Conservation (phyloP, 2,113 vertebrate genomes). For the Lethenteron camtschaticum region DNA sequence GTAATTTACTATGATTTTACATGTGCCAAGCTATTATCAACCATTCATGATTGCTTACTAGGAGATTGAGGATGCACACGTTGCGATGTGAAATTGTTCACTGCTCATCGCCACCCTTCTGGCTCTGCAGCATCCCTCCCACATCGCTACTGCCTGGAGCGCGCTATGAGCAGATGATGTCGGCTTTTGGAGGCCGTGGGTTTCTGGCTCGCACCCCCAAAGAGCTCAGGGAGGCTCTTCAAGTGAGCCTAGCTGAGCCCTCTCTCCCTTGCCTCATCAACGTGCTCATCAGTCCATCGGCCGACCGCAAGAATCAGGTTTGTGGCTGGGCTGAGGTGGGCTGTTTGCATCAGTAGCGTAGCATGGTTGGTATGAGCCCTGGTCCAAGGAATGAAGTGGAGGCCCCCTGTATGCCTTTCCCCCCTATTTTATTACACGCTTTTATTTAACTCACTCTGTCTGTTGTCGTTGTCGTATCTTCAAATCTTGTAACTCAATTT, state of each 20-base stretch:
- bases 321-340: not conserved
- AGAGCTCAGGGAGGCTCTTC: constrained; percentile 41
- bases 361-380: not conserved
- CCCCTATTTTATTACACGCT: not conserved
- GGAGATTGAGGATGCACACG: not conserved
- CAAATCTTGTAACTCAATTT: not conserved
- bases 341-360: not conserved
- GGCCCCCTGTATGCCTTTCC: not conserved
- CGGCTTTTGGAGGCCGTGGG: constrained; percentile 62
- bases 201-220: constrained; percentile 55
- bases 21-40: not conserved
- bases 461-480: not conserved
- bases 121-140: constrained; percentile 39
- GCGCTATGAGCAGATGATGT: constrained; percentile 64
- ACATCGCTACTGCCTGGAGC: constrained; percentile 57
- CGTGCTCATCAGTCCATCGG: constrained; percentile 59
- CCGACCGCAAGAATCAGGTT: constrained; percentile 69
- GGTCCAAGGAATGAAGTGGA: not conserved
- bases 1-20: constrained; percentile 1
- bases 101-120: not conserved
- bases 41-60: not conserved
- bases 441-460: not conserved
- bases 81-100: not conserved
- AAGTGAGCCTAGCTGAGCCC: constrained; percentile 33
- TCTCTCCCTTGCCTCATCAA: constrained; percentile 55